phyloP scores from a whole-genome alignment of 2,888 invertebrate species.

The Oxytorus armatus region DNA sequence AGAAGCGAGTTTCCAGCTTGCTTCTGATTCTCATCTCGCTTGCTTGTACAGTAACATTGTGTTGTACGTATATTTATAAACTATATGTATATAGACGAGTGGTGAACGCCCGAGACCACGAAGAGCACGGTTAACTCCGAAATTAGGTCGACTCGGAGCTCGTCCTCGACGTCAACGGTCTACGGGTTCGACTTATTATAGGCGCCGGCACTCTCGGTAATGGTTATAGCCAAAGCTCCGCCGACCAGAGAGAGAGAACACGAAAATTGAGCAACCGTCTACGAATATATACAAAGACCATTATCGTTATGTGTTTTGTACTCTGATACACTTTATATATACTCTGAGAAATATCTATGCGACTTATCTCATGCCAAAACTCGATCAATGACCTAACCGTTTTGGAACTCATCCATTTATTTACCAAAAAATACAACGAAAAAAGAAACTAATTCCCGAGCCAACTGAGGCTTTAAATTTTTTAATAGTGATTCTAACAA shows the following conservation, averaged over 20 bases:
- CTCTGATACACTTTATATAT: constrained; percentile 1
- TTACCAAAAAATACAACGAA: not conserved
- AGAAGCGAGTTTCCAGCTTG: not conserved
- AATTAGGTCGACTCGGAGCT: constrained; percentile 50
- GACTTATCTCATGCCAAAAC: constrained; percentile 14
- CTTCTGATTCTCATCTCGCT: not conserved
- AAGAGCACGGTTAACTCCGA: constrained; percentile 31
- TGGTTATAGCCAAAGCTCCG: constrained; percentile 34
- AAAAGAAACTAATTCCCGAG: too few relatives aligned
- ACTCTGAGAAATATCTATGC: constrained; percentile 32
- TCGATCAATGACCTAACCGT: constrained; percentile 13
- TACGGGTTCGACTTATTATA: constrained; percentile 54
- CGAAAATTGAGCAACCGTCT: constrained; percentile 21
- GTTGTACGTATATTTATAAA: not conserved
- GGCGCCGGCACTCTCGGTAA: constrained; percentile 56
- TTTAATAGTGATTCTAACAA: too few relatives aligned
- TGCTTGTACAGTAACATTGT: not conserved
- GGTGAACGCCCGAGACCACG: not conserved
- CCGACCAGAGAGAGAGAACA: not conserved
- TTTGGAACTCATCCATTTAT: constrained; percentile 32
- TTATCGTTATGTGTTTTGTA: constrained; percentile 37
- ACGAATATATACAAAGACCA: constrained; percentile 39
- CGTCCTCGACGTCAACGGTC: constrained; percentile 22
- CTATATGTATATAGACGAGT: not conserved
- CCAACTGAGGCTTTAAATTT: too few relatives aligned